phyloP scores from a whole-genome alignment of 1,140 invertebrate species.

The Melipona quadrifasciata region DNA sequence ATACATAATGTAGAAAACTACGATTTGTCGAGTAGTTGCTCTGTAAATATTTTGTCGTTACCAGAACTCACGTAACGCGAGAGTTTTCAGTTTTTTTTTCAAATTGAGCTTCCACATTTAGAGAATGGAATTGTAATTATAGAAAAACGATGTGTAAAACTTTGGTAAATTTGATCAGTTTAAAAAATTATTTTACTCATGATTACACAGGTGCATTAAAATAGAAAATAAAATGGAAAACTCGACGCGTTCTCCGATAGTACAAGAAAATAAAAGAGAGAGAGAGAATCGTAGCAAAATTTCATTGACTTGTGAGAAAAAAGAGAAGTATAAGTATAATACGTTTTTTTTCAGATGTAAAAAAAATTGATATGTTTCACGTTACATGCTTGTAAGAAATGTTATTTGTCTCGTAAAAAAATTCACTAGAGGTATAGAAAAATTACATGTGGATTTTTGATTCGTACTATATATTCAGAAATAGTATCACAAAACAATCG shows the following conservation, averaged over 20 bases:
- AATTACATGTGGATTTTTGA: background rate
- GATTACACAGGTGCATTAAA: background rate
- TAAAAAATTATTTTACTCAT: background rate
- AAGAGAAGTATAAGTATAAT: background rate
- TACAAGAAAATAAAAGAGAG: background rate
- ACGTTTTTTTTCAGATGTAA: background rate
- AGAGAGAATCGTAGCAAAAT: background rate
- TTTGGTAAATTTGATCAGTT: background rate
- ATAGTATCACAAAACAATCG: background rate
- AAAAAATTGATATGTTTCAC: background rate
- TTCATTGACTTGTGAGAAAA: background rate
- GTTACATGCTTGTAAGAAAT: background rate
- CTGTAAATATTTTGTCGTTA: background rate
- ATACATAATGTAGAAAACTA: background rate
- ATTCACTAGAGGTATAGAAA: background rate
- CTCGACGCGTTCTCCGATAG: background rate
- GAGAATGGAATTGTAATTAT: background rate
- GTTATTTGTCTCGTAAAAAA: background rate
- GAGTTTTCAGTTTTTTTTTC: background rate
- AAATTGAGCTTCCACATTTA: background rate
- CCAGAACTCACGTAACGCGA: background rate
- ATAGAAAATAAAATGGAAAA: slow-evolving; percentile 2
- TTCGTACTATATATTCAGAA: background rate
- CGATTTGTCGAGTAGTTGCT: background rate
- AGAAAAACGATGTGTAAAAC: background rate